Conservation (phyloP, 2,113 vertebrate species). For the Otolemur garnettii region DNA sequence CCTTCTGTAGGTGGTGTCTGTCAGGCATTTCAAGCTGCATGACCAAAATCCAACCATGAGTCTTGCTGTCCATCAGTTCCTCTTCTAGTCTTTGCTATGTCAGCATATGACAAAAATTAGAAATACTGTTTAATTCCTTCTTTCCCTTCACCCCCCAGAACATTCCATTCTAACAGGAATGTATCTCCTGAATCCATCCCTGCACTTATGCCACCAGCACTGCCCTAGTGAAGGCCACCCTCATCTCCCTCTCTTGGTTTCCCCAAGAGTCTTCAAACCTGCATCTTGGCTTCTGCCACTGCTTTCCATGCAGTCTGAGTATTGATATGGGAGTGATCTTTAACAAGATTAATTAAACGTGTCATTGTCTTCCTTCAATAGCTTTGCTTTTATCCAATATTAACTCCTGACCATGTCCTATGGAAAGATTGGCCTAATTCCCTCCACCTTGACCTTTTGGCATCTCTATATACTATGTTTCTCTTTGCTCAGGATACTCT, state of each 20-base stretch:
- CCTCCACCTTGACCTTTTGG: slow-evolving; percentile 32
- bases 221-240: too few relatives aligned
- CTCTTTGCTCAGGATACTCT: background rate
- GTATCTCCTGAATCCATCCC: background rate
- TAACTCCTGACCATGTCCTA: background rate
- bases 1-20: background rate
- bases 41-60: background rate
- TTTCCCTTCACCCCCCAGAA: background rate
- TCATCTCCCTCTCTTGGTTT: background rate
- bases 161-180: background rate
- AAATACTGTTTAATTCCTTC: background rate
- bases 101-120: background rate
- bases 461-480: background rate
- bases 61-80: background rate
- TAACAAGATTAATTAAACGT: background rate
- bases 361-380: background rate
- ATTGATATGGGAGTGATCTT: background rate
- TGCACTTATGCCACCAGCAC: background rate
- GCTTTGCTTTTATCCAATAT: slow-evolving; percentile 22
- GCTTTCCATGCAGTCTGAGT: background rate
- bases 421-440: background rate
- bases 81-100: background rate
- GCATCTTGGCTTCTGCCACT: background rate
- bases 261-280: background rate
- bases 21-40: background rate